Evolutionary conservation across 1,140 invertebrate genomes (phyloP).

Genomic region (Aphaenogaster ashmeadi): DNA sequence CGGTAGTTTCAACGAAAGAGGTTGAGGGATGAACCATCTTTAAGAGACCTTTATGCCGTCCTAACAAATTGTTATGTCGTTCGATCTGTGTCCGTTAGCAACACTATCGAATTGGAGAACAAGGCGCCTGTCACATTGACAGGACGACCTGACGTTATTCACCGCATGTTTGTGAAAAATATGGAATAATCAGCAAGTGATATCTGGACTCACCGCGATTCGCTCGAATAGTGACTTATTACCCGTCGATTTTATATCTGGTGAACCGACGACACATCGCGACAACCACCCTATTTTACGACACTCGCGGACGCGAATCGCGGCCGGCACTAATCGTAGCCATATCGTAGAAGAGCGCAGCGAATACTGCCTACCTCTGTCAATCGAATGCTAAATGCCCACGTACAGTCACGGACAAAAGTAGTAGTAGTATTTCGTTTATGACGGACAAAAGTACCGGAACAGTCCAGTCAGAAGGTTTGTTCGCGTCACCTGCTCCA

Average conservation of each 20-base stretch:
- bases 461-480: neutral
- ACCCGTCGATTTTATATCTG: constrained; percentile 19
- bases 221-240: neutral
- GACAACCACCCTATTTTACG: constrained; percentile 35
- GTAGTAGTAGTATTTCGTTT: too few species aligned
- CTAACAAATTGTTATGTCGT: constrained; percentile 8
- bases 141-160: constrained; percentile 76
- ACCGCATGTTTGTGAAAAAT: neutral
- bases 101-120: constrained; percentile 10
- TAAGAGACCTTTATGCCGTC: too few species aligned
- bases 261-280: constrained; percentile 53
- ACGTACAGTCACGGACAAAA: constrained; percentile 77
- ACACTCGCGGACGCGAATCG: constrained; percentile 57
- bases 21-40: neutral
- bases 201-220: constrained; percentile 58
- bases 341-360: constrained; percentile 81
- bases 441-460: constrained; percentile 72
- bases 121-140: constrained; percentile 75
- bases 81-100: neutral
- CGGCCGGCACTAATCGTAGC: constrained; percentile 69
- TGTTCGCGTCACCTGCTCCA: too few species aligned
- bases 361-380: constrained; percentile 82
- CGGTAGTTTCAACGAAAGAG: too few species aligned
- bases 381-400: constrained; percentile 71
- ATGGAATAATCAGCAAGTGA: neutral